Evolutionary conservation across 2,113 vertebrate species (phyloP).

Genomic region (Catharus bicknelli): DNA sequence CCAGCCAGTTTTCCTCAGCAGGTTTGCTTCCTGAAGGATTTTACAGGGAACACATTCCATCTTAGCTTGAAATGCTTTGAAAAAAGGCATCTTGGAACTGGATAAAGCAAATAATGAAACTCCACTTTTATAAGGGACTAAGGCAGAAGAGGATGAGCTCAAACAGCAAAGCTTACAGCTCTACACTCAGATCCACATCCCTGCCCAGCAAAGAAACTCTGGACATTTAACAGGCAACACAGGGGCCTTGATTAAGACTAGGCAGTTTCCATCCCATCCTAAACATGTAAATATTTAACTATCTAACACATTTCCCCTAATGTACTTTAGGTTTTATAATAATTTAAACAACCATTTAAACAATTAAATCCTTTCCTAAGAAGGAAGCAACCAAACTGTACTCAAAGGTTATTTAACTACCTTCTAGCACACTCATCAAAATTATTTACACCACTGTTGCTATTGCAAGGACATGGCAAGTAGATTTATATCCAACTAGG

Average conservation of each 20-base stretch:
- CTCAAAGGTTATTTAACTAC: not conserved
- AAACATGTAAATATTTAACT: not conserved
- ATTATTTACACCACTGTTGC: not conserved
- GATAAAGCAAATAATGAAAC: not conserved
- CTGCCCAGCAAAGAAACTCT: not conserved
- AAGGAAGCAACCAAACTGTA: not conserved
- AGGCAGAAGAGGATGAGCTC: not conserved
- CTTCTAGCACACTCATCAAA: not conserved
- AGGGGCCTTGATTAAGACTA: not conserved
- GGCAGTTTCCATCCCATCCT: not conserved
- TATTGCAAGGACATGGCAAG: not conserved
- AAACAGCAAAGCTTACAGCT: not conserved
- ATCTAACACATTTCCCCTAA: not conserved
- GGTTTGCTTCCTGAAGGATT: not conserved
- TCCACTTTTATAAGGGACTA: accelerated
- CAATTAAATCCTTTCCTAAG: not conserved
- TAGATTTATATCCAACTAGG: not conserved
- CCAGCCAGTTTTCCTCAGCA: not conserved
- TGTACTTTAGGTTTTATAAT: not conserved
- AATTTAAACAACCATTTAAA: not conserved
- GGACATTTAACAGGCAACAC: not conserved
- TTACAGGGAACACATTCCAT: not conserved
- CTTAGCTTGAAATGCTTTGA: not conserved
- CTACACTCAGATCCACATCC: not conserved
- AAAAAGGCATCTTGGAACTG: not conserved